These are phyloP conservation scores for Aphodius sticticus DNA, from an alignment of 2,888 invertebrate species.

Conservation along the genomic window DNA sequence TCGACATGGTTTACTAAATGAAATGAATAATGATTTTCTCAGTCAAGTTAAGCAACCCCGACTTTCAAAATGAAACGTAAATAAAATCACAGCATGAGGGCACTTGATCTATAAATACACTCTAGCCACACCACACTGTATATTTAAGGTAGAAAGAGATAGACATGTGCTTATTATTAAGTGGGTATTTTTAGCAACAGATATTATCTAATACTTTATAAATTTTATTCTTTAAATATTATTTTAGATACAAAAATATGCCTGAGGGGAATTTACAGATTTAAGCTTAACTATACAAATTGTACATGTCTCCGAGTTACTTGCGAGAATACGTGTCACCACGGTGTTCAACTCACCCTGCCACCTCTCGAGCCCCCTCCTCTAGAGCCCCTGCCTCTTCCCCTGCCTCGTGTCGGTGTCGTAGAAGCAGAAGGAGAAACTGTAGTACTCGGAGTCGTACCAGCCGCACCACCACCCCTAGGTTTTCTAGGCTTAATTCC, in stretches of 20 bases:
- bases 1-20: background rate
- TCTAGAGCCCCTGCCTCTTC: conserved; percentile 51
- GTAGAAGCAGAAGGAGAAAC: conserved; percentile 36
- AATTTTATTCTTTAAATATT: conserved; percentile 27
- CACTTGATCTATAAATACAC: conserved; percentile 36
- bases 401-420: conserved; percentile 45
- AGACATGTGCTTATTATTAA: conserved; percentile 33
- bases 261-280: conserved; percentile 29
- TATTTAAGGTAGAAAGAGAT: conserved; percentile 34
- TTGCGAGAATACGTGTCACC: conserved; percentile 7
- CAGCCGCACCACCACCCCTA: conserved; percentile 49
- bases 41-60: background rate
- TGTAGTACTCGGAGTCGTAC: background rate
- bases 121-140: conserved; percentile 29
- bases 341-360: conserved; percentile 37
- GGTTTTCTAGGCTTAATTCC: conserved; percentile 58
- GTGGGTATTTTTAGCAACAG: conserved; percentile 22
- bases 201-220: conserved; percentile 8
- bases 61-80: conserved; percentile 36
- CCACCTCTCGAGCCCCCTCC: conserved; percentile 40
- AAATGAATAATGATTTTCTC: conserved; percentile 11
- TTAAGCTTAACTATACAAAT: conserved; percentile 21
- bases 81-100: conserved; percentile 37
- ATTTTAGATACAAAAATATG: conserved; percentile 32
- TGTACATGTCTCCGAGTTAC: conserved; percentile 17